phyloP scores from a whole-genome alignment of 2,797 vertebrate species.

The Melanotaenia trifasciata region DNA sequence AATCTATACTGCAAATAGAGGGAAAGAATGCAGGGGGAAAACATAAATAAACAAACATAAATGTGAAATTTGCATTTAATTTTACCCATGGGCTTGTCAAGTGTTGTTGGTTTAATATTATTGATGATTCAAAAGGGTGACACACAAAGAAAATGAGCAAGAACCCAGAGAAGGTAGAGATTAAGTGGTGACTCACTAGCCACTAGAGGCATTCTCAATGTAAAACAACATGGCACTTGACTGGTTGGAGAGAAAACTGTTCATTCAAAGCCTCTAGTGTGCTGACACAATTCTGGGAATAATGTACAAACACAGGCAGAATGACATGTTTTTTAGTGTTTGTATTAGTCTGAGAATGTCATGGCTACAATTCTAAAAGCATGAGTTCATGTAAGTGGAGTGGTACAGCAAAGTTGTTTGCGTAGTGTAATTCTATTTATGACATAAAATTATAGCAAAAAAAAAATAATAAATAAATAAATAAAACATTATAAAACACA shows the following conservation, averaged over 20 bases:
- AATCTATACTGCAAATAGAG: slow-evolving; percentile 21
- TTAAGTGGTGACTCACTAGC: not conserved
- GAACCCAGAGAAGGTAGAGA: not conserved
- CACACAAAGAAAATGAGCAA: slow-evolving; percentile 7
- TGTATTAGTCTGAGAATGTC: slow-evolving; percentile 4
- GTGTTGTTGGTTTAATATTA: slow-evolving; percentile 14
- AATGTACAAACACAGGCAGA: not conserved
- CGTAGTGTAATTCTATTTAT: not conserved
- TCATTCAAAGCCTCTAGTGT: slow-evolving; percentile 15
- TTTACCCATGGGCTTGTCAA: not conserved
- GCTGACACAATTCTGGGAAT: not conserved
- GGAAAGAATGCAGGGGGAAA: slow-evolving; percentile 5
- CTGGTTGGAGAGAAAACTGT: not conserved
- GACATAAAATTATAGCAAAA: not conserved
- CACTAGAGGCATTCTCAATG: not conserved
- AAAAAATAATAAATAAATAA: not conserved
- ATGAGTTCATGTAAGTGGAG: slow-evolving; percentile 1
- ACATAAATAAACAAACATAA: slow-evolving; percentile 4
- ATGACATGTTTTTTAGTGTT: slow-evolving; percentile 2
- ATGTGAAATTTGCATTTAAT: slow-evolving; percentile 8
- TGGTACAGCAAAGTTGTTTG: slow-evolving; percentile 13
- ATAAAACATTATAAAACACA: not conserved
- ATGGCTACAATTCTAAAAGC: slow-evolving; percentile 1
- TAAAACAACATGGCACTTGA: not conserved
- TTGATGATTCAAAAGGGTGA: not conserved